Base-by-base conservation (phyloP, 2,888 invertebrate genomes). In the Drosophila paranaensis region DNA sequence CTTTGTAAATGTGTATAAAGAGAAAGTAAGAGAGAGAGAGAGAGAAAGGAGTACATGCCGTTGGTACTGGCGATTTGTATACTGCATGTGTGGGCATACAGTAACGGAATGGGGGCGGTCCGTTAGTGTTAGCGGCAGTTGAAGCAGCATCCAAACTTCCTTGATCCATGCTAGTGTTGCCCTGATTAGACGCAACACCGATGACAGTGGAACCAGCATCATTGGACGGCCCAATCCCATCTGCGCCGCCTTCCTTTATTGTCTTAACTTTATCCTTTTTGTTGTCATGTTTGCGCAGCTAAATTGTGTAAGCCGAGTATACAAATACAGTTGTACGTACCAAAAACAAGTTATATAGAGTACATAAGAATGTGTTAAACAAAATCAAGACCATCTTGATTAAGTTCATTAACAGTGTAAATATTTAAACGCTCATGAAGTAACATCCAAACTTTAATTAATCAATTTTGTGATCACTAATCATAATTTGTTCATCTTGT, bases 81-180 rank as follows among this genome's bases (percentile, higher is more conserved):
- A 94, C 94, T 88, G 94, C 94, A 93, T 94, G 94, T 92, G 94
- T 94, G 91, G 94, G 94, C 94, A 94, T 94, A 93, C 94, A 94
- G 93, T 94, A 94, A 92, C 94, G 94, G 92, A 93, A 94, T 72
- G 91, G 87, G 78, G 92, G 91, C 80, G 93, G 93, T 71, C 79
- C 84, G 56, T 73, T 74, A 58, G 54, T 66, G 30, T 70, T 64
- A 42, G 67, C 68, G 33, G 58, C 76, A 60, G 92, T 73, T 58
- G 92, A 90, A 61, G 60, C 67, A 43, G 16, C 43, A 58, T 70
- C 70, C 62, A 71, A 56, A 45, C 61, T 35, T 55, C 65, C 53
- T 55, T 53, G 55, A 33, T 71, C 42, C 58, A 57, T 48, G 30
- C 48, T 48, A 33, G 11, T 33, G 11, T 48, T 48, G 4, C 48